Base-by-base conservation (phyloP, 1,140 invertebrate genomes). In the Apis laboriosa region DNA sequence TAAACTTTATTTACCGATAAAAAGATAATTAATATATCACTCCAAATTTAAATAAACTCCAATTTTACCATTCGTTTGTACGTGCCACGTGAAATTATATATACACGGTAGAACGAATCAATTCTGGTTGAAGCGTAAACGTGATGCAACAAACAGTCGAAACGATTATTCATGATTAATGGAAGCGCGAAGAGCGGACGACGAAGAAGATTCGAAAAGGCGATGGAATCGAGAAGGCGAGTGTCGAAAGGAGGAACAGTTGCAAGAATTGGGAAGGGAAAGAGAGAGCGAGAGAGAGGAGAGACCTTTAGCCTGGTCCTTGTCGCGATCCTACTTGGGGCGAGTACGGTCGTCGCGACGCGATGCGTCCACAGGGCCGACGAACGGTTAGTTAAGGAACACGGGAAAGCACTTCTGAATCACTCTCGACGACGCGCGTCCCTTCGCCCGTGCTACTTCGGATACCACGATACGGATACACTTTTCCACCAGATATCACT, bases 381-480 rank as follows among this genome's bases (percentile, higher is more conserved):
- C 85, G 85, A 89, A 89, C 82, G 88, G 88, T 90, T 87, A 92
- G 92, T 94, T 94, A 94, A 93, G 93, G 91, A 94, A 94, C 93
- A 94, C 89, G 93, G 88, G 92, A 94, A 94, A 94, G 93, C 93
- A 94, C 93, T 94, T 93, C 90, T 93, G 88, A 92, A 94, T 88
- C 86, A 85, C 90, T 92, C 90, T 85, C 91, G 90, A 92, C 90
- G 89, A 80, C 77, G 84, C 80, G 77, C 86, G 88, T 88, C 86
- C 87, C 86, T 84, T 79, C 79, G 74, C 79, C 76, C 88, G 75
- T 64, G 67, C 82, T 82, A 80, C 86, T 86, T 79, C 83, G 86
- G 64, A 88, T 88, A 72, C 84, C 79, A 75, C 84, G 88, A 90
- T 88, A 85, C 86, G 79, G 34, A 74, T 88, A 81, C 84, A 86